These are phyloP conservation scores for Drosophila atripex DNA, from an alignment of 2,888 invertebrate species.

Conservation along the genomic window DNA sequence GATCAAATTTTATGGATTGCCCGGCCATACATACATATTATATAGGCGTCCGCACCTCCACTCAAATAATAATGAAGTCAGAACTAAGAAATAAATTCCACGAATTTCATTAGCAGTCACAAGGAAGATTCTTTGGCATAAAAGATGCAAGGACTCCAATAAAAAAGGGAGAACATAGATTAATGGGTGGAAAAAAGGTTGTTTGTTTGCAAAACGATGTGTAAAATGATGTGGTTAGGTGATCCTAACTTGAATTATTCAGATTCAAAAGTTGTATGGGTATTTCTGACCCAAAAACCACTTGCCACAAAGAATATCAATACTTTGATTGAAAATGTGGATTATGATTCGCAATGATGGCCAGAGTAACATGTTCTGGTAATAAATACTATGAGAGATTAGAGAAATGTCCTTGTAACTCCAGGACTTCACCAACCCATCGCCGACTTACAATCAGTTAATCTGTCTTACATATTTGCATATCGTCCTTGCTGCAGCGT, in stretches of 20 bases:
- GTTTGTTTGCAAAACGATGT: background rate
- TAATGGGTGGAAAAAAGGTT: background rate
- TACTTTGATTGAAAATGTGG: background rate
- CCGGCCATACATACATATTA: slow-evolving; percentile 24
- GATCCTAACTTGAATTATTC: background rate
- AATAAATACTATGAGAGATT: slow-evolving; percentile 10
- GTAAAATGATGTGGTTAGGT: background rate
- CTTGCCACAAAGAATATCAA: too few species aligned
- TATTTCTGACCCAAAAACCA: background rate
- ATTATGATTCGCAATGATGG: background rate
- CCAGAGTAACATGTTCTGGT: background rate
- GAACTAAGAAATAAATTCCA: slow-evolving; percentile 33
- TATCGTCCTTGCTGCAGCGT: slow-evolving; percentile 44
- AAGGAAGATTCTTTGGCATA: background rate
- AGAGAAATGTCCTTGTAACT: background rate
- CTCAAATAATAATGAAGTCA: slow-evolving; percentile 37
- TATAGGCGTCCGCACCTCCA: slow-evolving; percentile 10
- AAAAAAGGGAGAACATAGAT: background rate
- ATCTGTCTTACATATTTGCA: slow-evolving; percentile 46
- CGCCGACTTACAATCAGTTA: slow-evolving; percentile 32
- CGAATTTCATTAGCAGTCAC: slow-evolving; percentile 22
- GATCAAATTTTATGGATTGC: slow-evolving; percentile 69
- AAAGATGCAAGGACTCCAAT: background rate
- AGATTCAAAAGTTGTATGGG: background rate
- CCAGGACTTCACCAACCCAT: background rate